phyloP scores from a whole-genome alignment of 2,888 invertebrate species.

The Zaprionus lineosus region DNA sequence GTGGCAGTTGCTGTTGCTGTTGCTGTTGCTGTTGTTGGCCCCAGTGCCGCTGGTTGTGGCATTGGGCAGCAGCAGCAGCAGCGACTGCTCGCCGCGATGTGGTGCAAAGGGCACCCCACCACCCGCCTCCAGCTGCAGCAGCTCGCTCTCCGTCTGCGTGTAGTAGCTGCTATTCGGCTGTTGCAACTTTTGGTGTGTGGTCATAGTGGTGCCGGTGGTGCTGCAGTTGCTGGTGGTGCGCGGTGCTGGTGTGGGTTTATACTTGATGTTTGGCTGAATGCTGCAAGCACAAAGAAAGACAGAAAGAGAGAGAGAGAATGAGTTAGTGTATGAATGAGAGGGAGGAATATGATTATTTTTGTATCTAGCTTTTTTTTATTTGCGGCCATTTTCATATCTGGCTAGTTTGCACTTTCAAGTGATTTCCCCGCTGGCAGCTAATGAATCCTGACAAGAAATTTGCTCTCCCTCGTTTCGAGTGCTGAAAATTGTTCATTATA shows the following conservation, averaged over 20 bases:
- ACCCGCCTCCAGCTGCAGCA: slow-evolving; percentile 80
- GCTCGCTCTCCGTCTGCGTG: slow-evolving; percentile 82
- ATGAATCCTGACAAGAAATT: too few species aligned
- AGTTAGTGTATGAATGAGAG: too few species aligned
- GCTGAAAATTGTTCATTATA: too few species aligned
- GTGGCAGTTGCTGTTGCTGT: slow-evolving; percentile 42
- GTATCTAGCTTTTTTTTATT: background rate
- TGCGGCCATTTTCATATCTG: too few species aligned
- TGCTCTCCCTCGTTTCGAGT: too few species aligned
- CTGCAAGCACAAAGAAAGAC: slow-evolving; percentile 9
- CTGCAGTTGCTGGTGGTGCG: slow-evolving; percentile 22
- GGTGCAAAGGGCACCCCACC: slow-evolving; percentile 60
- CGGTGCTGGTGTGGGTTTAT: slow-evolving; percentile 51
- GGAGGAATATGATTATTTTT: too few species aligned
- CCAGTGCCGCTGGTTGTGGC: slow-evolving; percentile 41
- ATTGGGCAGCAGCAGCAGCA: slow-evolving; percentile 42
- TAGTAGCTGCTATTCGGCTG: slow-evolving; percentile 81
- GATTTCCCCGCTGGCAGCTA: too few species aligned
- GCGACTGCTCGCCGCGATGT: slow-evolving; percentile 48
- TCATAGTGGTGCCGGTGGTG: slow-evolving; percentile 28
- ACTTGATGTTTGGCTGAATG: slow-evolving; percentile 33
- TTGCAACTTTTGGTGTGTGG: slow-evolving; percentile 62
- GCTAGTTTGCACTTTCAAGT: too few species aligned
- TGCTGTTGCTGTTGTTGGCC: slow-evolving; percentile 30
- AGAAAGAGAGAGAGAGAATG: background rate